Evolutionary conservation across 2,888 invertebrate genomes (phyloP), one percentile per base, ranked within the genome.

Genomic region (Orthosia gracilis): DNA sequence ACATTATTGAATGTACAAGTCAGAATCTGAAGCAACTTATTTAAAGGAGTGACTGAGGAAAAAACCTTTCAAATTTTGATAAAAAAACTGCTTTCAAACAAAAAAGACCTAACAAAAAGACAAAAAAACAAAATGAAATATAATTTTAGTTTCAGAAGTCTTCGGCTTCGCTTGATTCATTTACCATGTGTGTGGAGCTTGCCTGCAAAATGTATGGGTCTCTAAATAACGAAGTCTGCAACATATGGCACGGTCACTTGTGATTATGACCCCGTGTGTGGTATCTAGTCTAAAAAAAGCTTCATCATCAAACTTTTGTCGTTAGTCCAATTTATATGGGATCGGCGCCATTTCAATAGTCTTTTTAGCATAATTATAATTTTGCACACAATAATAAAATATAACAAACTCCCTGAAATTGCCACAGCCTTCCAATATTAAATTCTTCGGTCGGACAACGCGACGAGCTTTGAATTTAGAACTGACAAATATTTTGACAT

Each of bases 21-120:
- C 31, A 67, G 52, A 50, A 57, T 17, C 31, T 75, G 52, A 50
- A 57, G 40, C 50, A 61, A 54, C 15, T 74, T 47, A 23, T 17
- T 31, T 73, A 21, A 64, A 73, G 52, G 21, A 59, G 2, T 17
- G 2, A 31, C 3, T 49, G 9, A 13, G 12, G 9, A 23, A 18
- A 52, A 54, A 45, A 55, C 9, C 4, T 13, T 54, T 40, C 15
- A 15, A 5, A 23, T 54, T 21, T 49, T 17, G 5, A 31, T 17
- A 15, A 4, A 1, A 4, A 18, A 15, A n/a, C 12, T 40, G 40
- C 9, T 40, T 40, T 9, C 40, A 13, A 21, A 61, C 21, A 40
- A n/a, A 47, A 21, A 15, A 47, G 52, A 11, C 64, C 0, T 26
- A 26, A 1, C 21, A 23, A 3, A 23, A 55, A 23, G 5, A 4